Evolutionary conservation across 2,113 vertebrate species (phyloP), one percentile per base, ranked within the genome.

Genomic region (Tautogolabrus adspersus): DNA sequence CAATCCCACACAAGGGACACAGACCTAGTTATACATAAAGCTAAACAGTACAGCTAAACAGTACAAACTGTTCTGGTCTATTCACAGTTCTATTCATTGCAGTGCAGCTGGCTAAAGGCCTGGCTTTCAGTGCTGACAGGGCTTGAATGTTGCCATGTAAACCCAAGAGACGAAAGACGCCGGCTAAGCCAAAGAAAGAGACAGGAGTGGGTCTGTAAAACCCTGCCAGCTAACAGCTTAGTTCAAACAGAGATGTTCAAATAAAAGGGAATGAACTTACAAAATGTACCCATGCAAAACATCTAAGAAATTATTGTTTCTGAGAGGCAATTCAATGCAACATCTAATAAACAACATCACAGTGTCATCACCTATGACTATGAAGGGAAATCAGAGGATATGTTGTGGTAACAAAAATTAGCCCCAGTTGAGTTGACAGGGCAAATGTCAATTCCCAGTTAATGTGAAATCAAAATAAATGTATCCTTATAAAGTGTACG

Each of bases 11-110:
- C 19, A 37, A n/a, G 10, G 64, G 10, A 64, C 61, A 66, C 44
- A 75, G 37, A 75, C 40, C 26, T 34, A 18, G 46, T 3, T 23
- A 15, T 8, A 46, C 22, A 52, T 68, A n/a, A 47, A 47, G 47
- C 55, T 26, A 26, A 26, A 26, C 59, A 78, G 75, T 72, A 86
- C 68, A 75, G 47, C 55, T 26, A 26, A 26, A 26, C 59, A 78
- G 75, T 72, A 86, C 68, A 75, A 80, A 74, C 63, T 62, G 83
- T 61, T 85, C 85, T 0, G 13, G 30, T 86, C 70, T 55, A 90
- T 90, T 81, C 87, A 77, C 34, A 60, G 81, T 63, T 75, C 79
- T 76, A 11, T 78, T 81, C 84, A 57, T 77, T 84, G 79, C 55
- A 54, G 57, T 66, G 67, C 58, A 61, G 57, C 60, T 90, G 85